Percentiles rank a stretch among this genome's conserved stretches.
Evolutionary conservation across 2,113 vertebrate species (phyloP).

Genomic region (Pseudolaguvia tuberculata): DNA sequence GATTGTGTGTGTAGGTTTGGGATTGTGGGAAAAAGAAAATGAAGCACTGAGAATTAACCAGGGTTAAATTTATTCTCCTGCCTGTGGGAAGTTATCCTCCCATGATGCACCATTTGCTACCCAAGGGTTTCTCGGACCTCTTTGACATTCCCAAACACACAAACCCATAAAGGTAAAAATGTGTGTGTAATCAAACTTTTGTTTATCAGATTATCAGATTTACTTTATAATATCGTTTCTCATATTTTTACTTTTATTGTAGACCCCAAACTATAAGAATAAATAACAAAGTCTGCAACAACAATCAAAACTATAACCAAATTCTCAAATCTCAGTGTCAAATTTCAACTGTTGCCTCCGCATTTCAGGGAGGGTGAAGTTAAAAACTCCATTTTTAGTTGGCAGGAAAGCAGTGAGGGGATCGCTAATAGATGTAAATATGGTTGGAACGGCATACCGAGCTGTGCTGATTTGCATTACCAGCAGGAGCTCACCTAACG

Average conservation of each 20-base stretch:
- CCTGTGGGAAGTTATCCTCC: slow-evolving; percentile 37
- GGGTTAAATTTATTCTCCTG: slow-evolving; percentile 35
- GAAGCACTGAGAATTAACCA: slow-evolving; percentile 28
- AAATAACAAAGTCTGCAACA: neutral
- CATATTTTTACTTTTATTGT: neutral
- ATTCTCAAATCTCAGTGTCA: neutral
- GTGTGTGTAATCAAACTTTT: no score
- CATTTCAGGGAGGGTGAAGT: slow-evolving; percentile 20
- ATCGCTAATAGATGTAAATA: slow-evolving; percentile 41
- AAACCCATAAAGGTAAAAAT: no score
- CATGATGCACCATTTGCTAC: neutral
- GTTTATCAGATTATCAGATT: no score
- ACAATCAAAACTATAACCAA: neutral
- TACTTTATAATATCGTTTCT: neutral
- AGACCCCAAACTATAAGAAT: neutral
- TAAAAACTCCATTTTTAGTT: slow-evolving; percentile 18
- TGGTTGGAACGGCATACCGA: slow-evolving; percentile 10
- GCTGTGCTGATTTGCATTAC: slow-evolving; percentile 42
- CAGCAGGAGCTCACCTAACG: slow-evolving; percentile 16
- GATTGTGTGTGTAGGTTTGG: slow-evolving; percentile 13
- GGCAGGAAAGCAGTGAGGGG: slow-evolving; percentile 13
- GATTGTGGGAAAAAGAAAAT: slow-evolving; percentile 28
- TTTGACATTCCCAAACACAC: neutral
- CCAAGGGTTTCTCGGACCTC: neutral
- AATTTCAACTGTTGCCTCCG: slow-evolving; percentile 33